These are phyloP conservation scores for Tineola bisselliella DNA, from an alignment of 2,888 invertebrate genomes.

Conservation along the genomic window DNA sequence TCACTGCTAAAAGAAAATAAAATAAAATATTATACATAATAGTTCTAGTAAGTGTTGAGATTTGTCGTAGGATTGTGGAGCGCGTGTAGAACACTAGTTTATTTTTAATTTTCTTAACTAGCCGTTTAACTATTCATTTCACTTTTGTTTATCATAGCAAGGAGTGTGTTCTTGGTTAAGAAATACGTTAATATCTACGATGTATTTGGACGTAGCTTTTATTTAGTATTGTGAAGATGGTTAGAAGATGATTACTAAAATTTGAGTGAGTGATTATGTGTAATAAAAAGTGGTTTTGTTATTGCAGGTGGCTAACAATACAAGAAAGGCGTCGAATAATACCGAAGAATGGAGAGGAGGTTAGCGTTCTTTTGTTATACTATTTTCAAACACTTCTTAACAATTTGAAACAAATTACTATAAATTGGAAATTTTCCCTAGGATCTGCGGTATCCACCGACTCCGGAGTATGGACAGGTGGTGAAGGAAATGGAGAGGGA, in stretches of 20 bases:
- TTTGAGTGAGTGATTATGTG: slow-evolving; percentile 20
- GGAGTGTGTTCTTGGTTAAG: slow-evolving; percentile 16
- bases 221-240: slow-evolving; percentile 15
- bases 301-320: slow-evolving; percentile 74
- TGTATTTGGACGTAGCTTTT: not conserved
- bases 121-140: slow-evolving; percentile 41
- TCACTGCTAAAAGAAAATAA: no score
- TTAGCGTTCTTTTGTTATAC: slow-evolving; percentile 21
- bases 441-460: slow-evolving; percentile 72
- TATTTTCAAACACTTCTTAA: no score
- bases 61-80: not conserved
- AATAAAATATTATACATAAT: no score
- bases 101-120: slow-evolving; percentile 24
- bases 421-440: slow-evolving; percentile 17
- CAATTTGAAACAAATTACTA: no score
- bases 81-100: not conserved
- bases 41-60: not conserved
- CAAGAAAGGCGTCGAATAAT: slow-evolving; percentile 65
- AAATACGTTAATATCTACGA: not conserved
- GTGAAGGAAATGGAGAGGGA: slow-evolving; percentile 38
- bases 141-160: slow-evolving; percentile 31
- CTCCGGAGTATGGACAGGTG: slow-evolving; percentile 69
- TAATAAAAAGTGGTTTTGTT: slow-evolving; percentile 22
- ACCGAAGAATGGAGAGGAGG: slow-evolving; percentile 67
- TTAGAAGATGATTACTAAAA: slow-evolving; percentile 22